Evolutionary conservation across 2,888 invertebrate species (phyloP).

Genomic region (Agrilus mali): DNA sequence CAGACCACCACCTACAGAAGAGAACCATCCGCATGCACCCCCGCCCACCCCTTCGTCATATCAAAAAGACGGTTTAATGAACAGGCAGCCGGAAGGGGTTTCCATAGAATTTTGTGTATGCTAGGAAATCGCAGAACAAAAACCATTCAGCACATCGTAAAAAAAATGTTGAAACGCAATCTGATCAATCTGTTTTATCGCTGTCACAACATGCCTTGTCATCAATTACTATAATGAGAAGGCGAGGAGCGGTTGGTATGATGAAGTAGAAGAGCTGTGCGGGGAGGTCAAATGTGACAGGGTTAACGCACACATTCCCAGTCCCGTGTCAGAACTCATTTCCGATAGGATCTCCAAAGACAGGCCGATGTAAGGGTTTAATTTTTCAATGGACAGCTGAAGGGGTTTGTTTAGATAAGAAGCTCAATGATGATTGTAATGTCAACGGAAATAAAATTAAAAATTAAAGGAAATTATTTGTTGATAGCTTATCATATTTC

Average conservation of each 20-base stretch:
- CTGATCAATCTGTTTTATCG: conserved; percentile 32
- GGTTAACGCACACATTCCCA: conserved; percentile 15
- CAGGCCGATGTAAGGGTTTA: conserved; percentile 26
- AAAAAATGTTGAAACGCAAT: conserved; percentile 30
- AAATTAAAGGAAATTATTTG: too few species aligned
- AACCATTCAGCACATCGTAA: conserved; percentile 20
- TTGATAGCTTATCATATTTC: too few species aligned
- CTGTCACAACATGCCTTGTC: conserved; percentile 32
- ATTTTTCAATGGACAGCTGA: conserved; percentile 26
- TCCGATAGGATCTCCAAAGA: conserved; percentile 28
- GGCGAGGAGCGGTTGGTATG: conserved; percentile 16
- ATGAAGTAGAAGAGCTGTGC: conserved; percentile 14
- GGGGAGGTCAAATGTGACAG: conserved; percentile 13
- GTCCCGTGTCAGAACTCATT: conserved; percentile 29
- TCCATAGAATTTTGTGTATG: background rate
- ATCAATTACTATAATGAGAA: conserved; percentile 35
- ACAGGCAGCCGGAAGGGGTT: conserved; percentile 11
- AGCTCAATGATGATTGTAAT: too few species aligned
- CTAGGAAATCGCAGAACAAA: conserved; percentile 13
- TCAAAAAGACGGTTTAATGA: too few species aligned
- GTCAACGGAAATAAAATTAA: too few species aligned
- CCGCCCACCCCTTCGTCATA: too few species aligned
- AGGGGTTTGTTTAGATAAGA: background rate
- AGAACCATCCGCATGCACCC: too few species aligned
- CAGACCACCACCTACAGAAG: too few species aligned